A percentile compares a stretch with the other conserved stretches of the same genome.
These are phyloP conservation scores for Leptura quadrifasciata DNA, from an alignment of 2,888 invertebrate genomes.

Conservation along the genomic window DNA sequence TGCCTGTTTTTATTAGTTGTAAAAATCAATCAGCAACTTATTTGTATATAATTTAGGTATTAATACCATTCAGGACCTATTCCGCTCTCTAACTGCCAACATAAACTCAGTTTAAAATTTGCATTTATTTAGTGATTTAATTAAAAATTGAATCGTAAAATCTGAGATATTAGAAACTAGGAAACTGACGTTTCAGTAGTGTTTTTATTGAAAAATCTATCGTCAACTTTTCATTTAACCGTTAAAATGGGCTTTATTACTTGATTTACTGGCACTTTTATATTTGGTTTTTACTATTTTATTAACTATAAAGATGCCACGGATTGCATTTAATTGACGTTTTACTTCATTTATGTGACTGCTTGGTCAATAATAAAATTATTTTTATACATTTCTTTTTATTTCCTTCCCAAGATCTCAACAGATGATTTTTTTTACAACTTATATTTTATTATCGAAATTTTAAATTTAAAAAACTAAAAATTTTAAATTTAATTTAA, in stretches of 20 bases:
- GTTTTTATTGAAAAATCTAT: slow-evolving; percentile 32
- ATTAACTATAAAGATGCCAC: slow-evolving; percentile 36
- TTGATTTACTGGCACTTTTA: slow-evolving; percentile 39
- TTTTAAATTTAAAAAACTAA: too few relatives aligned
- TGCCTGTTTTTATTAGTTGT: slow-evolving; percentile 33
- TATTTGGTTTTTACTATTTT: slow-evolving; percentile 36
- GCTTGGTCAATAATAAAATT: slow-evolving; percentile 10
- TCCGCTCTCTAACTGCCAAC: background rate
- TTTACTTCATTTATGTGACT: slow-evolving; percentile 38
- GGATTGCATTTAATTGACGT: slow-evolving; percentile 42
- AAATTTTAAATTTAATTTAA: too few relatives aligned
- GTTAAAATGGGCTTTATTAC: slow-evolving; percentile 39
- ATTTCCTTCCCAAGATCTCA: background rate
- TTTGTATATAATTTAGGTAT: slow-evolving; percentile 18
- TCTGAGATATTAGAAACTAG: slow-evolving; percentile 17
- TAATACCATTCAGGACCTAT: slow-evolving; percentile 9
- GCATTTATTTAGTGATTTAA: background rate
- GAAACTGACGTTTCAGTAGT: background rate
- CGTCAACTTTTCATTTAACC: slow-evolving; percentile 36
- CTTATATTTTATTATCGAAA: background rate
- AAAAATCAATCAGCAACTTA: slow-evolving; percentile 37
- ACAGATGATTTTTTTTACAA: background rate
- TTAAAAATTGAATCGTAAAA: slow-evolving; percentile 6
- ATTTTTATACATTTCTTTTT: background rate
- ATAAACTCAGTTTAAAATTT: background rate